Evolutionary conservation across 53 echinoderm and acorn worm genomes (phyloP).

Genomic region (Stichopus horrens): DNA sequence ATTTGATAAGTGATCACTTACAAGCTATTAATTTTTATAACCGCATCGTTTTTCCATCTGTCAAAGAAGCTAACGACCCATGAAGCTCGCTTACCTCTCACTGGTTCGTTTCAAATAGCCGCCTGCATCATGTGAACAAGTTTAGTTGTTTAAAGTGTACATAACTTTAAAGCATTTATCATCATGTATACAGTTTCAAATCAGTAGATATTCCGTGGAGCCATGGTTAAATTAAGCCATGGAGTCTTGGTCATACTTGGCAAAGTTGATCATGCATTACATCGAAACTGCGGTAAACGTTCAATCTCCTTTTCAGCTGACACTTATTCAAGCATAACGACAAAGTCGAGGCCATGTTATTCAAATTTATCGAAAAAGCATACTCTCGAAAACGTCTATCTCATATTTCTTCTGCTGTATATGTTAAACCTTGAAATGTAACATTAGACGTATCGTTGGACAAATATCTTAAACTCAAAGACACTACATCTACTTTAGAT

Average conservation of each 20-base stretch:
- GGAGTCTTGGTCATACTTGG: not conserved
- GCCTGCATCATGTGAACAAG: not conserved
- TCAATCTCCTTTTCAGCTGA: not conserved
- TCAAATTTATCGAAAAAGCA: not conserved
- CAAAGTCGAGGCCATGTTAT: not conserved
- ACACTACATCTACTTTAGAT: not conserved
- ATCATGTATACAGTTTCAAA: not conserved
- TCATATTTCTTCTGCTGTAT: not conserved
- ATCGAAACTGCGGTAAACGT: not conserved
- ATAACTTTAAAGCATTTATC: not conserved
- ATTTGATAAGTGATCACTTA: not conserved
- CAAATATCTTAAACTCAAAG: not conserved
- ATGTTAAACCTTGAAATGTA: not conserved
- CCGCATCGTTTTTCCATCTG: not conserved
- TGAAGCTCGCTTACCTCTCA: not conserved
- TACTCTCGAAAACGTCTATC: not conserved
- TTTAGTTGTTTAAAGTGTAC: not conserved
- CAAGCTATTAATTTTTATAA: not conserved
- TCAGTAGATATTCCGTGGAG: not conserved
- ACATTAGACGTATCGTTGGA: not conserved
- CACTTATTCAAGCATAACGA: not conserved
- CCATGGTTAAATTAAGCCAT: not conserved
- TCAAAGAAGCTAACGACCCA: not conserved
- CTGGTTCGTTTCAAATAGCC: not conserved
- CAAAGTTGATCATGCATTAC: not conserved